A percentile compares a stretch with the other conserved stretches of the same genome.
Conservation (phyloP, 2,113 vertebrate genomes). For the Acrocephalus arundinaceus region DNA sequence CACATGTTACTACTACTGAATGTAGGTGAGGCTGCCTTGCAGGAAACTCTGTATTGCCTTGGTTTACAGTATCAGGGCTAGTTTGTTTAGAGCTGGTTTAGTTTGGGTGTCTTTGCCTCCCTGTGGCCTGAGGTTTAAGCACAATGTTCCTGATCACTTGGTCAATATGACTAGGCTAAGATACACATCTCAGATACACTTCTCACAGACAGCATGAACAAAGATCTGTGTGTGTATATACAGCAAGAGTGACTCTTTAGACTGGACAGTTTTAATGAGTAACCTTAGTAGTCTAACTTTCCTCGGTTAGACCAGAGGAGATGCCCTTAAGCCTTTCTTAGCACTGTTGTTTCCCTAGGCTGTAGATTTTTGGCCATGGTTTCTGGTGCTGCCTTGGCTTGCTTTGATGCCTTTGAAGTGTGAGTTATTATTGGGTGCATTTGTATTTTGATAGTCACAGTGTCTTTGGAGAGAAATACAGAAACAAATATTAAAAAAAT, state of each 20-base stretch:
- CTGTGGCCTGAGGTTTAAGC: background rate
- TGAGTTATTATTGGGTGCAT: background rate
- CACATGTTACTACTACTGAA: fast-evolving
- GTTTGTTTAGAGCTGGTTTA: background rate
- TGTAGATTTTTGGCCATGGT: fast-evolving
- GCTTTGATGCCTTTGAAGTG: background rate
- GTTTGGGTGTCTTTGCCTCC: background rate
- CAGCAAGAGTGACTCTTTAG: background rate
- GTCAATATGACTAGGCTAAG: fast-evolving
- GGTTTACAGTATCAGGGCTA: background rate
- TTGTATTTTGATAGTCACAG: background rate
- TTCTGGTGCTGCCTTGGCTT: background rate
- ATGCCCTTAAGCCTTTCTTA: background rate
- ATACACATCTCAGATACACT: background rate
- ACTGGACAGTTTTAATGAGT: background rate
- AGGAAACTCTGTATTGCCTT: background rate
- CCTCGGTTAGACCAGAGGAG: background rate
- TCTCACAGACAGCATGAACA: background rate
- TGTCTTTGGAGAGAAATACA: background rate
- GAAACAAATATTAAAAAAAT: background rate
- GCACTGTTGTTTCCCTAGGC: background rate
- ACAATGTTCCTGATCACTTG: background rate
- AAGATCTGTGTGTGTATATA: background rate
- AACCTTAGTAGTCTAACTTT: background rate
- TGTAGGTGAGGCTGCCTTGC: background rate